Conservation (phyloP, 2,113 vertebrate species). For the Brachionichthys hirsutus region DNA sequence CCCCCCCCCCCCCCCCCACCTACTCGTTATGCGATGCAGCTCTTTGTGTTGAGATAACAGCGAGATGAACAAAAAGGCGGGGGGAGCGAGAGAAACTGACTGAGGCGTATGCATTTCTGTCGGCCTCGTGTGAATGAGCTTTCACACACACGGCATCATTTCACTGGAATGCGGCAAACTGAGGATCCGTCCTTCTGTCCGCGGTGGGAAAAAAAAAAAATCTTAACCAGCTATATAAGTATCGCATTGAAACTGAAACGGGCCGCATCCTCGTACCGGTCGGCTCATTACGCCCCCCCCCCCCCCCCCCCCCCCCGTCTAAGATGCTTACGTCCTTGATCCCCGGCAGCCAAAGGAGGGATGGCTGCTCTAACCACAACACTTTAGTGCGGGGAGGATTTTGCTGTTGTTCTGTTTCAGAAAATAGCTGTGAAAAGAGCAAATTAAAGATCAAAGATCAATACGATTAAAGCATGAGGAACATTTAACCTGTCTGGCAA, state of each 20-base stretch:
- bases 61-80: not conserved
- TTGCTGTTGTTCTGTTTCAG: slow-evolving; percentile 55
- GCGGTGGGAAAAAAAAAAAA: not conserved
- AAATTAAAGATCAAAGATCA: slow-evolving; percentile 49
- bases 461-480: not conserved
- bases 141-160: slow-evolving; percentile 23
- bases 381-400: slow-evolving; percentile 37
- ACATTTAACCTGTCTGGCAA: too few species aligned
- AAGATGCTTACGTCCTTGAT: slow-evolving; percentile 52
- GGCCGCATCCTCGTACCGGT: not conserved
- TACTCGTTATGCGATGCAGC: too few species aligned
- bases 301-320: not conserved
- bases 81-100: slow-evolving; percentile 19
- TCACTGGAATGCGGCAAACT: slow-evolving; percentile 19
- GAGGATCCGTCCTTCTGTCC: slow-evolving; percentile 18
- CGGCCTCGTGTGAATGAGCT: slow-evolving; percentile 26
- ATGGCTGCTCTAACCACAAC: slow-evolving; percentile 41
- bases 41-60: too few species aligned
- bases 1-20: too few species aligned
- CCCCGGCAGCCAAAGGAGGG: slow-evolving; percentile 24
- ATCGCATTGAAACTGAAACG: not conserved
- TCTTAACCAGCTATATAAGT: not conserved
- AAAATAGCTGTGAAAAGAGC: slow-evolving; percentile 60
- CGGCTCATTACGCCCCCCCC: slow-evolving; percentile 31
- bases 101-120: slow-evolving; percentile 42